Percentiles rank a stretch among this genome's conserved stretches.
phyloP scores from a whole-genome alignment of 2,113 vertebrate genomes.

The Tiliqua scincoides region DNA sequence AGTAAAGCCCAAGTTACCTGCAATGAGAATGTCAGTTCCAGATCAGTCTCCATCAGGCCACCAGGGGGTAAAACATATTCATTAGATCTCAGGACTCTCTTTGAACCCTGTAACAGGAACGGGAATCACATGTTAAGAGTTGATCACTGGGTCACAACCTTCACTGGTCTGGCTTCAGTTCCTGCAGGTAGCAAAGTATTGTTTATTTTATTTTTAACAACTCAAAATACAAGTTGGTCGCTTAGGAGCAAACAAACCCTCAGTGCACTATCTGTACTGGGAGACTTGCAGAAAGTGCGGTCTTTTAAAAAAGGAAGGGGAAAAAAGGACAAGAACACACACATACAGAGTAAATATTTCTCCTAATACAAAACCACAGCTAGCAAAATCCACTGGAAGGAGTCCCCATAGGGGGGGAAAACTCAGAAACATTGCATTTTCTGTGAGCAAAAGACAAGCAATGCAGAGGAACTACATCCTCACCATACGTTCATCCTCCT shows the following conservation, averaged over 20 bases:
- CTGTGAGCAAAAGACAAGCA: not conserved
- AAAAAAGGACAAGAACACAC: not conserved
- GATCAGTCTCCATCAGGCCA: constrained; percentile 93
- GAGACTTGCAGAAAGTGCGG: not conserved
- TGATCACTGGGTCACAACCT: not conserved
- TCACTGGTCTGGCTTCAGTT: not conserved
- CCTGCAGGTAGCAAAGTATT: not conserved
- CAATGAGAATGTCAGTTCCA: constrained; percentile 95
- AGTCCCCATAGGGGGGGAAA: not conserved
- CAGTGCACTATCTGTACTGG: not conserved
- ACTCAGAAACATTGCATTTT: not conserved
- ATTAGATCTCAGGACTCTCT: constrained; percentile 92
- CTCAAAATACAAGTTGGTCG: not conserved
- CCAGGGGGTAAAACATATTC: constrained; percentile 94
- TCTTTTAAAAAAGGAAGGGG: too few relatives aligned
- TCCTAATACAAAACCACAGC: not conserved
- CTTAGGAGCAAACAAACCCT: not conserved
- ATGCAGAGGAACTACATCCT: not conserved
- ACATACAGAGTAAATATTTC: not conserved
- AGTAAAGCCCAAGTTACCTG: constrained; percentile 81
- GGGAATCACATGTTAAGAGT: not conserved
- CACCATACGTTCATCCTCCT: not conserved
- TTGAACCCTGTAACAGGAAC: constrained; percentile 85
- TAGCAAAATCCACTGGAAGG: not conserved
- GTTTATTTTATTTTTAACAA: not conserved